Percentiles rank a stretch among this genome's conserved stretches.
phyloP scores from a whole-genome alignment of 1,140 invertebrate species.

The Colletes gigas region DNA sequence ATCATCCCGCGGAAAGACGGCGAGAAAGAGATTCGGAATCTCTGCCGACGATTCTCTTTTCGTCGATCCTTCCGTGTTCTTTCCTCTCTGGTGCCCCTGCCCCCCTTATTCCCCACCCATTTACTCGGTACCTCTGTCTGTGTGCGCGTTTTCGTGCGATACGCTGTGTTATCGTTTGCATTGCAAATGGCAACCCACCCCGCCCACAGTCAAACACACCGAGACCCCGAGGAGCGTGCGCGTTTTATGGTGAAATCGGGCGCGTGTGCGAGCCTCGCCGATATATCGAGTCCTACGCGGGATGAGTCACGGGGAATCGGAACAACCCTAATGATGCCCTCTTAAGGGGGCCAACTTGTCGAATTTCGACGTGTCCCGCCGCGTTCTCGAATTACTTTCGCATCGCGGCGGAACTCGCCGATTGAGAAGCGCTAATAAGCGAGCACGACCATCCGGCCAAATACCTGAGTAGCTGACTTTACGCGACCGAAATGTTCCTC shows the following conservation, averaged over 20 bases:
- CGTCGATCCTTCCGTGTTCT: conserved; percentile 25
- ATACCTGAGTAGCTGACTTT: background rate
- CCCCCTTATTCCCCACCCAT: conserved; percentile 25
- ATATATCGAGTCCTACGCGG: conserved; percentile 56
- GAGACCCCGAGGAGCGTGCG: conserved; percentile 48
- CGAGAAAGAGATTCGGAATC: conserved; percentile 22
- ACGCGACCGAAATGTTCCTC: too few species aligned
- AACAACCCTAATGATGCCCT: conserved; percentile 61
- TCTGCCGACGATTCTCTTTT: conserved; percentile 44
- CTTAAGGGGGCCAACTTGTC: conserved; percentile 39
- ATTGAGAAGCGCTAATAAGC: background rate
- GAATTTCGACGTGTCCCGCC: conserved; percentile 39
- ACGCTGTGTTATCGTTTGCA: conserved; percentile 73
- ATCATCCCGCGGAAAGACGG: conserved; percentile 19
- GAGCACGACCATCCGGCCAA: too few species aligned
- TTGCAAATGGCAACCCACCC: conserved; percentile 71
- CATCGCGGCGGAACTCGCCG: background rate
- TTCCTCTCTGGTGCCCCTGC: conserved; percentile 31
- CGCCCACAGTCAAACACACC: conserved; percentile 67
- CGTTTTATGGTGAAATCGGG: conserved; percentile 64
- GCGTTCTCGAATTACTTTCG: conserved; percentile 23
- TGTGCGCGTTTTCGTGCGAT: conserved; percentile 66
- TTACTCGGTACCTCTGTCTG: conserved; percentile 34
- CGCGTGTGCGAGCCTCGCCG: conserved; percentile 55
- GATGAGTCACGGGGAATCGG: conserved; percentile 62